A percentile compares a stretch with the other conserved stretches of the same genome.
phyloP scores from a whole-genome alignment of 2,888 invertebrate species.

The Tinea trinotella region DNA sequence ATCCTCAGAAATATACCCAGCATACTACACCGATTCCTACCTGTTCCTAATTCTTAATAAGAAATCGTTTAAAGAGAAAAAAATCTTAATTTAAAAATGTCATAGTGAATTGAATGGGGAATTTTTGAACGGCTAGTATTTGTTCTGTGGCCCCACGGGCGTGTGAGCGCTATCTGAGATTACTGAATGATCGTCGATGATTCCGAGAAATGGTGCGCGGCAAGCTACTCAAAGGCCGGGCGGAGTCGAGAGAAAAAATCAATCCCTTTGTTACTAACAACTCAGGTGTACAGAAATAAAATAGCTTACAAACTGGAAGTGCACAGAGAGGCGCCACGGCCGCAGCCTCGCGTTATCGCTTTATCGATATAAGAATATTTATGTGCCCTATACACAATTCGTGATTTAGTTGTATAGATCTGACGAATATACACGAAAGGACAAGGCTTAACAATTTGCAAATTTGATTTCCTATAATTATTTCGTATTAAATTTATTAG shows the following conservation, averaged over 20 bases:
- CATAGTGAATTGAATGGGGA: slow-evolving; percentile 22
- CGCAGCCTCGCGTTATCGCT: slow-evolving; percentile 6
- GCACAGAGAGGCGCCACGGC: slow-evolving; percentile 39
- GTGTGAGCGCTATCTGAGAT: slow-evolving; percentile 30
- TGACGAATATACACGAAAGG: not conserved
- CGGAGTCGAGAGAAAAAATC: slow-evolving; percentile 53
- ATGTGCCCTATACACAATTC: not conserved
- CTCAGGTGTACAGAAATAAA: slow-evolving; percentile 65
- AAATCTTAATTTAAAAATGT: slow-evolving; percentile 20
- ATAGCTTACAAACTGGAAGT: slow-evolving; percentile 36
- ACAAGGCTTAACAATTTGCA: not conserved
- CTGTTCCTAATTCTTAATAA: slow-evolving; percentile 11
- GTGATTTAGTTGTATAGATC: slow-evolving; percentile 3
- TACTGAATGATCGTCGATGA: slow-evolving; percentile 50
- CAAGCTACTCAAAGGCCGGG: slow-evolving; percentile 52
- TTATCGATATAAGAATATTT: slow-evolving; percentile 8
- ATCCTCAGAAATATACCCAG: too few relatives aligned
- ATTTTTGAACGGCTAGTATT: slow-evolving; percentile 21
- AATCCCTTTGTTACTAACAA: slow-evolving; percentile 67
- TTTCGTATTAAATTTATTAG: too few relatives aligned
- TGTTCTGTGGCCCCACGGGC: slow-evolving; percentile 8
- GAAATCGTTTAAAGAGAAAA: slow-evolving; percentile 2
- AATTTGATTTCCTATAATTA: too few relatives aligned
- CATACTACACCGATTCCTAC: not conserved
- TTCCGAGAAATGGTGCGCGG: slow-evolving; percentile 51